A percentile compares a stretch with the other conserved stretches of the same genome.
Conservation (phyloP, 2,888 invertebrate species). For the Erebia aethiops region DNA sequence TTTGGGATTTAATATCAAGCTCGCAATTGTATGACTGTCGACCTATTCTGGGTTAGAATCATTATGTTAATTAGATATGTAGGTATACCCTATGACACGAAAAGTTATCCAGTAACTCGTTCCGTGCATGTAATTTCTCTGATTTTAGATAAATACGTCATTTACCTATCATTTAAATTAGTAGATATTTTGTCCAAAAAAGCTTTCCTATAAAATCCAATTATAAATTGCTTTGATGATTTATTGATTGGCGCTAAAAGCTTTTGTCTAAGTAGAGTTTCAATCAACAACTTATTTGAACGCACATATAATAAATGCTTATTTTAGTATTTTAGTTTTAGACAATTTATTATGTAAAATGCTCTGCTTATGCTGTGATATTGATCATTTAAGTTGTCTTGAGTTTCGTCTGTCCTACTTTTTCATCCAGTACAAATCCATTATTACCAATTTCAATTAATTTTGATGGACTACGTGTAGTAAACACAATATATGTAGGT, state of each 20-base stretch:
- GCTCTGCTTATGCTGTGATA: not conserved
- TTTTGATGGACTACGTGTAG: constrained; percentile 37
- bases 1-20: constrained; percentile 25
- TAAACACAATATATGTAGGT: constrained; percentile 32
- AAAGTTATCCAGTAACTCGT: not conserved
- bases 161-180: not conserved
- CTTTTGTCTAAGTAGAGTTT: not conserved
- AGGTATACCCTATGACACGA: constrained; percentile 1
- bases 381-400: not conserved
- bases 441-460: constrained; percentile 35
- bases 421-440: constrained; percentile 12
- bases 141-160: not conserved
- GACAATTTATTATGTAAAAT: not conserved
- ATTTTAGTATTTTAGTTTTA: not conserved
- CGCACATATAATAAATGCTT: not conserved
- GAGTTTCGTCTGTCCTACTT: not conserved
- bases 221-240: not conserved
- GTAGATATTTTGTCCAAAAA: not conserved
- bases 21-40: constrained; percentile 15
- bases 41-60: constrained; percentile 13
- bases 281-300: not conserved
- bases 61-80: constrained; percentile 7
- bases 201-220: not conserved
- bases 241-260: not conserved
- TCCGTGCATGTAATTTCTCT: constrained; percentile 1